Conservation (phyloP, 2,113 vertebrate genomes). For the Myrmecophaga tridactyla region DNA sequence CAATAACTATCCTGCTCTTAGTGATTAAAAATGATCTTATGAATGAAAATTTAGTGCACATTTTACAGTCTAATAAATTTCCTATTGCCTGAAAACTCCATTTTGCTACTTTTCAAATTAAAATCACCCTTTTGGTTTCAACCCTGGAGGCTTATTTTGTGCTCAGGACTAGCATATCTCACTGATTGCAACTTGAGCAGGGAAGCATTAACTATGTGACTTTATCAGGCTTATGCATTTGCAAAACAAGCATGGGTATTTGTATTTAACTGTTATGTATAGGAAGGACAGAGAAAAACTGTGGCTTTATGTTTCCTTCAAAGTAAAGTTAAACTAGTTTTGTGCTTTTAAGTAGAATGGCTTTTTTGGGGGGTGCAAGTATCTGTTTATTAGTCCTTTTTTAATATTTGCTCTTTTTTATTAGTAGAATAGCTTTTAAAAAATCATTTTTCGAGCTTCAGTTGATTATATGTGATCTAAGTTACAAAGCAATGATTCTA, state of each 20-base stretch:
- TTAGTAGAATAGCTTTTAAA: background rate
- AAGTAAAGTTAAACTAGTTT: background rate
- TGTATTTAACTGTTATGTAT: background rate
- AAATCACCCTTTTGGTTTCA: background rate
- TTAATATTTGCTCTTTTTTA: no score
- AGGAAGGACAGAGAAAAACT: background rate
- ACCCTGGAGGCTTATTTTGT: background rate
- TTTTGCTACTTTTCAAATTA: background rate
- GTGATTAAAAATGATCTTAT: constrained; percentile 19
- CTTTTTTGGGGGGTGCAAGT: no score
- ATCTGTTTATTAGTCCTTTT: no score
- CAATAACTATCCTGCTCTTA: constrained; percentile 2
- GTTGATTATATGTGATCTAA: background rate
- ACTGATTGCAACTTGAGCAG: background rate
- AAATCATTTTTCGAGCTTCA: background rate
- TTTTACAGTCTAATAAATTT: background rate
- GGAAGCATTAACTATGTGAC: background rate
- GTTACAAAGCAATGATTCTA: background rate
- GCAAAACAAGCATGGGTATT: background rate
- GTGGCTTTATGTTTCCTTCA: background rate
- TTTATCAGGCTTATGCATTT: background rate
- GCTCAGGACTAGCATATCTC: background rate
- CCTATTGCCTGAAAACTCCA: background rate
- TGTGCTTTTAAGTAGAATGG: background rate
- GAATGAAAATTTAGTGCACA: constrained; percentile 1